Percentiles rank a stretch among this genome's conserved stretches.
These are phyloP conservation scores for Xenus cinereus DNA, from an alignment of 2,113 vertebrate species.

Conservation along the genomic window DNA sequence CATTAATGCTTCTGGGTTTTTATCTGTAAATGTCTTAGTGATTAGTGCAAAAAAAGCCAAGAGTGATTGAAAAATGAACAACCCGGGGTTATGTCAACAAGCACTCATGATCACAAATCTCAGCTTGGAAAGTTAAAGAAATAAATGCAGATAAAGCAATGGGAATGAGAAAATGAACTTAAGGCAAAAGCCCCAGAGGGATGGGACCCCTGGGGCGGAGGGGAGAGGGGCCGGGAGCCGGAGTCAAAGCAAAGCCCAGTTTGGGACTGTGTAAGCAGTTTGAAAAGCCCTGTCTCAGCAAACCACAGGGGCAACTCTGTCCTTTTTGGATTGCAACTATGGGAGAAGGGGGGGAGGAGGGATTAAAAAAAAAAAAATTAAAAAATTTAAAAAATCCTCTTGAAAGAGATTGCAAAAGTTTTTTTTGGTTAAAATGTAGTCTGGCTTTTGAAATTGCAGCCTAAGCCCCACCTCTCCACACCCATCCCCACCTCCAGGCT, in stretches of 20 bases:
- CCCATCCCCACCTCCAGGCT: background rate
- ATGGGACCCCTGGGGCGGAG: fast-evolving
- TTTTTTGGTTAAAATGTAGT: fast-evolving
- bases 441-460: background rate
- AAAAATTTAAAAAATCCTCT: fast-evolving
- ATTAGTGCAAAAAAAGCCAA: background rate
- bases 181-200: background rate
- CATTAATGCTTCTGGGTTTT: background rate
- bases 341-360: too few relatives aligned
- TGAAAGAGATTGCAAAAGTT: background rate
- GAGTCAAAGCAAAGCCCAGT: background rate
- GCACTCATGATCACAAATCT: background rate
- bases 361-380: too few relatives aligned
- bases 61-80: background rate
- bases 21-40: background rate
- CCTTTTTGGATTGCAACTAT: background rate
- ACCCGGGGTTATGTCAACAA: background rate
- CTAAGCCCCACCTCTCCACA: slow-evolving; percentile 21
- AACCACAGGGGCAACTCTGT: background rate
- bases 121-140: background rate
- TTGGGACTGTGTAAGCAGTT: background rate
- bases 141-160: background rate
- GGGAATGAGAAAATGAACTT: fast-evolving
- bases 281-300: background rate
- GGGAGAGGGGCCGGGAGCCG: background rate